Evolutionary conservation across 2,113 vertebrate species (phyloP).

Genomic region (Sinocyclocheilus maitianheensis): DNA sequence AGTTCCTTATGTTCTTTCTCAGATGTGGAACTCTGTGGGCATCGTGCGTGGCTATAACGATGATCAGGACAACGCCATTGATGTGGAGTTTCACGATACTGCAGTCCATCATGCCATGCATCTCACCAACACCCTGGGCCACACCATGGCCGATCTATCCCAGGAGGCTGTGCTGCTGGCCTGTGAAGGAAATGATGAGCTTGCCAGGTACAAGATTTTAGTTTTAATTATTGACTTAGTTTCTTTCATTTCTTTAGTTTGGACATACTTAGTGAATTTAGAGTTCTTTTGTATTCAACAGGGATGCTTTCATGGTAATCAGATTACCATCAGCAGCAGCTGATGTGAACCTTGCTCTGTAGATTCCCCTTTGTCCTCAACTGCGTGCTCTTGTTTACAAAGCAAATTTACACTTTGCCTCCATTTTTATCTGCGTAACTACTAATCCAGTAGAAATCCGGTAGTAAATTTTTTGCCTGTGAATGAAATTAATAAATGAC

Average conservation of each 20-base stretch:
- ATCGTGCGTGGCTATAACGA: conserved; percentile 94
- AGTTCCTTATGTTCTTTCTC: not conserved
- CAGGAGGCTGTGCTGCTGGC: conserved; percentile 89
- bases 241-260: not conserved
- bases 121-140: conserved; percentile 86
- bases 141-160: conserved; percentile 89
- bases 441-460: not conserved
- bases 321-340: not conserved
- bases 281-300: too few relatives aligned
- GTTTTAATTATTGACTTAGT: not conserved
- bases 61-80: conserved; percentile 93
- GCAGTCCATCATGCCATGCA: conserved; percentile 93
- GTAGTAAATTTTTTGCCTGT: not conserved
- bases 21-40: conserved; percentile 95
- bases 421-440: not conserved
- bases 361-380: not conserved
- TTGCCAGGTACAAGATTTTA: conserved; percentile 80
- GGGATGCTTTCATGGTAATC: not conserved
- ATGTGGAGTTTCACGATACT: conserved; percentile 93
- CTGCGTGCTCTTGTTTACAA: not conserved
- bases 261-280: too few relatives aligned
- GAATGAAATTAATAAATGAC: not conserved
- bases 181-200: conserved; percentile 84
- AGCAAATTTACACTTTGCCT: not conserved
- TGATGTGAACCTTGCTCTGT: conserved; percentile 6